A percentile compares a stretch with the other conserved stretches of the same genome.
Conservation (phyloP, 2,797 vertebrate genomes). For the Somateria mollissima region DNA sequence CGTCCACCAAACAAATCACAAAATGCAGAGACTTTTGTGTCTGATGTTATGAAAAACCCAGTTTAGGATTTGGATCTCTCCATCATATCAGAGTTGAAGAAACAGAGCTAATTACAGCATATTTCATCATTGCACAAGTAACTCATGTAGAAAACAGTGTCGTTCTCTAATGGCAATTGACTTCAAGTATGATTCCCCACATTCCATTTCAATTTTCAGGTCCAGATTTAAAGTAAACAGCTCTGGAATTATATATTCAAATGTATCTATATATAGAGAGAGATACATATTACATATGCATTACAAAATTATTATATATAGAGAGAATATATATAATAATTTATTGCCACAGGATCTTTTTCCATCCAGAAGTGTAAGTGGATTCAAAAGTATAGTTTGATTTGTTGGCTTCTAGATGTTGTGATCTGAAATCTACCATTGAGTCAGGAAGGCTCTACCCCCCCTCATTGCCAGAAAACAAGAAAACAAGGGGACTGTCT, state of each 20-base stretch:
- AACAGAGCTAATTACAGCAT: neutral
- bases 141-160: neutral
- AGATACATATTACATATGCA: neutral
- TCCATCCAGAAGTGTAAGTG: neutral
- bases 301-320: neutral
- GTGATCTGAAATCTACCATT: neutral
- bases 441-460: neutral
- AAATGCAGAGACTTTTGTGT: neutral
- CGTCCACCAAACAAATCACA: neutral
- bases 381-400: neutral
- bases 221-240: neutral
- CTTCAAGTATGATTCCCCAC: neutral
- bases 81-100: neutral
- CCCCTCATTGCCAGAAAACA: neutral
- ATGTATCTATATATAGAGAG: neutral
- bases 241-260: neutral
- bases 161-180: neutral
- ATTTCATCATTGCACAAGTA: neutral
- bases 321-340: neutral
- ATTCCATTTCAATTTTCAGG: neutral
- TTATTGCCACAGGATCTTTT: neutral
- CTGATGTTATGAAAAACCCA: neutral
- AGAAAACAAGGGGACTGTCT: neutral
- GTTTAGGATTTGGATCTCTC: neutral
- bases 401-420: neutral